phyloP scores from a whole-genome alignment of 2,797 vertebrate species.

The Choloepus didactylus region DNA sequence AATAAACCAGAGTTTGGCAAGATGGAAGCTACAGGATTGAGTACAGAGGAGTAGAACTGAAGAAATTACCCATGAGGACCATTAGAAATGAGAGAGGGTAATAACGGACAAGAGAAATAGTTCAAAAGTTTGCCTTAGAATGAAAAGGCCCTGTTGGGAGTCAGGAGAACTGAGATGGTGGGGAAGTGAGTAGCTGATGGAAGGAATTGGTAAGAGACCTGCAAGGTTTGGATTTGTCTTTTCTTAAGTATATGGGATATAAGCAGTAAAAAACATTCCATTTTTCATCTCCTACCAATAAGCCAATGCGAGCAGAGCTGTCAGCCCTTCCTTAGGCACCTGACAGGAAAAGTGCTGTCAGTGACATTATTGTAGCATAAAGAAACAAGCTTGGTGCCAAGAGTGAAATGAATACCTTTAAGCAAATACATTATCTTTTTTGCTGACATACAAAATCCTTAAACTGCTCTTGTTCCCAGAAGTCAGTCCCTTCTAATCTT shows the following conservation, averaged over 20 bases:
- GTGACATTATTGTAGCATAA: conserved; percentile 2
- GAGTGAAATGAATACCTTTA: conserved; percentile 57
- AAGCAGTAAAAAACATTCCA: not conserved
- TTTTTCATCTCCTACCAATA: not conserved
- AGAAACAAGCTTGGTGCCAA: conserved; percentile 47
- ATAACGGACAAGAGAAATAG: not conserved
- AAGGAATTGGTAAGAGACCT: not conserved
- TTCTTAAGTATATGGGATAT: conserved; percentile 37
- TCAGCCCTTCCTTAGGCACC: not conserved
- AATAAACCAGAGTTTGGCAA: not conserved
- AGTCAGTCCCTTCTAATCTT: not conserved
- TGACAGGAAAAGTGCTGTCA: conserved; percentile 27
- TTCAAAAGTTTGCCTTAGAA: conserved; percentile 5
- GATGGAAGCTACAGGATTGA: conserved; percentile 2
- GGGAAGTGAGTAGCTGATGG: not conserved
- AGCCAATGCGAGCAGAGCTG: conserved; percentile 17
- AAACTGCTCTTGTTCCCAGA: conserved; percentile 38
- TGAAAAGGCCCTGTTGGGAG: conserved; percentile 14
- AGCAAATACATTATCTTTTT: conserved; percentile 60
- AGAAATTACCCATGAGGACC: not conserved
- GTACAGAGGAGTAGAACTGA: not conserved
- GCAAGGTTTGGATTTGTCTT: conserved; percentile 27
- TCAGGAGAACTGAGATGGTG: not conserved
- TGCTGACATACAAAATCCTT: conserved; percentile 61
- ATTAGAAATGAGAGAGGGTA: not conserved